Evolutionary conservation across 2,113 vertebrate species (phyloP), one percentile per base, ranked within the genome.

Genomic region (rabbit (Oryctolagus cuniculus)): DNA sequence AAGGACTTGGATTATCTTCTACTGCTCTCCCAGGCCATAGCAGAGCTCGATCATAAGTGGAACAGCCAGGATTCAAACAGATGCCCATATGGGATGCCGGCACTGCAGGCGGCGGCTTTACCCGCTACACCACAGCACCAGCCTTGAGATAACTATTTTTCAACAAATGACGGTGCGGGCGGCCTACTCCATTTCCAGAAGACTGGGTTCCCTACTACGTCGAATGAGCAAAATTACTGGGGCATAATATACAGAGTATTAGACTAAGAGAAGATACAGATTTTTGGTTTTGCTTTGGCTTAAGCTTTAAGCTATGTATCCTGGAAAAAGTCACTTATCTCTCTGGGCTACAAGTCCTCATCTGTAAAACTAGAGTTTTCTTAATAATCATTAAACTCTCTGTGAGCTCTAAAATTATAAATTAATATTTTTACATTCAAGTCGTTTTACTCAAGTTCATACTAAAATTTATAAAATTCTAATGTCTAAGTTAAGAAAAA

Each of bases 401-500:
- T 61, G 67, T 80, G 84, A 70, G 63, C 81, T 90, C 58, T 75
- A 70, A 82, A 84, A 64, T 77, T 55, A 77, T 36, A 55, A 83
- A 87, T 90, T 24, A 38, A 83, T 53, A 90, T 21, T 82, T 81
- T 58, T 63, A 90, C 12, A 36, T 77, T 55, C 85, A 82, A 81
- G 66, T 4, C 53, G 17, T 64, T 85, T 61, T 22, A 74, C 49
- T 81, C 31, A 84, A 63, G 44, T 66, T 80, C 34, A 87, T 29
- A 36, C 38, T 81, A 92, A 89, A 87, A 67, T 16, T 72, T 69
- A 81, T 13, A 90, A 63, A 86, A 81, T 61, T 87, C 55, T 69
- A 75, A 61, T 51, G 64, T 70, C n/a, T 74, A 85, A 75, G 51
- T 74, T 84, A 63, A 79, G 82, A 89, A 87, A 95, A 92, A 58